Percentiles rank a stretch among this genome's conserved stretches.
Evolutionary conservation across 2,113 vertebrate species (phyloP).

Genomic region (Bos indicus): DNA sequence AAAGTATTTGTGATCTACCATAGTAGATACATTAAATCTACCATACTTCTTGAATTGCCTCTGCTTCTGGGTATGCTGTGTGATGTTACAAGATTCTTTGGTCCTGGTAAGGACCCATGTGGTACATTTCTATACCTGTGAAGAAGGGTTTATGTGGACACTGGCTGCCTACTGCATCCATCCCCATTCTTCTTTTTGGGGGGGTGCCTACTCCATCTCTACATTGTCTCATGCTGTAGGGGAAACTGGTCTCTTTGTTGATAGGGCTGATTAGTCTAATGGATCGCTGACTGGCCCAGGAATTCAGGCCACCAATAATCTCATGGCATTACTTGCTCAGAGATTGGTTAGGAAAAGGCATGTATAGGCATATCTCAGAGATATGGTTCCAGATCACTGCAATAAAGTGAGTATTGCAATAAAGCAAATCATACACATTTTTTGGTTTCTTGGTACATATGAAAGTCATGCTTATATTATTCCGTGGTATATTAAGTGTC

Average conservation of each 20-base stretch:
- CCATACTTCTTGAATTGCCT: background rate
- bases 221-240: background rate
- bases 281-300: background rate
- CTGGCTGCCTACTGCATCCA: background rate
- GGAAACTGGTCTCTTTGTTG: background rate
- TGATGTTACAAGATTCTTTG: background rate
- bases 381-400: background rate
- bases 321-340: background rate
- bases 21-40: background rate
- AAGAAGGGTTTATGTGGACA: background rate
- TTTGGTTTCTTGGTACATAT: background rate
- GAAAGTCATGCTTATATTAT: background rate
- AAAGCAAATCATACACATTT: background rate
- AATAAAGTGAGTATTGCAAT: background rate
- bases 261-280: background rate
- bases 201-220: background rate
- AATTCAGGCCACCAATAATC: background rate
- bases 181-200: accelerated
- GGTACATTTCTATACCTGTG: background rate
- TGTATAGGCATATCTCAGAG: background rate
- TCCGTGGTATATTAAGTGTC: background rate
- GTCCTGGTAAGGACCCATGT: background rate
- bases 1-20: background rate
- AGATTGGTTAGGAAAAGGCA: background rate
- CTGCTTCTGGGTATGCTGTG: background rate